Conservation (phyloP, 1,140 invertebrate species). For the Stegodyphus dumicola region DNA sequence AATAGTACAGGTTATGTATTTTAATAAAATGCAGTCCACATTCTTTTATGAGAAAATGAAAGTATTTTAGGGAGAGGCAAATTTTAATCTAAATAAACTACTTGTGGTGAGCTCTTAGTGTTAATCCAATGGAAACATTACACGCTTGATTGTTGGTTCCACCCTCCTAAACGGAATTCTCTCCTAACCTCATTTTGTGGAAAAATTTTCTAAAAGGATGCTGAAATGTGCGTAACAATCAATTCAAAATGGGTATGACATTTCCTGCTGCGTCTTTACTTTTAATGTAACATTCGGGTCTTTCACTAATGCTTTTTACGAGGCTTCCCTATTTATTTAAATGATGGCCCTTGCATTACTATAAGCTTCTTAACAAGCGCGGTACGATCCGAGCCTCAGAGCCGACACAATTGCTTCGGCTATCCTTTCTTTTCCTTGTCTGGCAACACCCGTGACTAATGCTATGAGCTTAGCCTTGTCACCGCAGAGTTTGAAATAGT, state of each 20-base stretch:
- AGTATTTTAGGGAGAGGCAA: too few relatives aligned
- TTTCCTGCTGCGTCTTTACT: conserved; percentile 39
- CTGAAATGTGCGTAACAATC: background rate
- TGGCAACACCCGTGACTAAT: conserved; percentile 53
- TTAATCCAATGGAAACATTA: too few relatives aligned
- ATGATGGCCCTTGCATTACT: conserved; percentile 43
- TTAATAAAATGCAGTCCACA: too few relatives aligned
- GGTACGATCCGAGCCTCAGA: conserved; percentile 1
- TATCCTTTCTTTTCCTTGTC: conserved; percentile 26
- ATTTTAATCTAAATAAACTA: too few relatives aligned
- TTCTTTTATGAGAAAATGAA: too few relatives aligned
- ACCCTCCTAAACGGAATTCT: too few relatives aligned
- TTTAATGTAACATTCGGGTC: conserved; percentile 37
- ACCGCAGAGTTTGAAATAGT: conserved; percentile 43
- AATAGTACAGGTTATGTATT: too few relatives aligned
- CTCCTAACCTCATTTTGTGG: too few relatives aligned
- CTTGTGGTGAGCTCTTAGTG: too few relatives aligned
- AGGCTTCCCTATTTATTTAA: conserved; percentile 56
- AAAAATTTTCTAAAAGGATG: too few relatives aligned
- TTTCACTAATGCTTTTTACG: conserved; percentile 56
- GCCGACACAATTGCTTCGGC: conserved; percentile 26
- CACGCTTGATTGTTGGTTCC: too few relatives aligned
- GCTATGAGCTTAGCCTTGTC: conserved; percentile 45
- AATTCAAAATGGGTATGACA: conserved; percentile 13
- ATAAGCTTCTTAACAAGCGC: conserved; percentile 57